These are phyloP conservation scores for Hemichromis elongatus DNA, from an alignment of 2,113 vertebrate genomes.

Conservation along the genomic window DNA sequence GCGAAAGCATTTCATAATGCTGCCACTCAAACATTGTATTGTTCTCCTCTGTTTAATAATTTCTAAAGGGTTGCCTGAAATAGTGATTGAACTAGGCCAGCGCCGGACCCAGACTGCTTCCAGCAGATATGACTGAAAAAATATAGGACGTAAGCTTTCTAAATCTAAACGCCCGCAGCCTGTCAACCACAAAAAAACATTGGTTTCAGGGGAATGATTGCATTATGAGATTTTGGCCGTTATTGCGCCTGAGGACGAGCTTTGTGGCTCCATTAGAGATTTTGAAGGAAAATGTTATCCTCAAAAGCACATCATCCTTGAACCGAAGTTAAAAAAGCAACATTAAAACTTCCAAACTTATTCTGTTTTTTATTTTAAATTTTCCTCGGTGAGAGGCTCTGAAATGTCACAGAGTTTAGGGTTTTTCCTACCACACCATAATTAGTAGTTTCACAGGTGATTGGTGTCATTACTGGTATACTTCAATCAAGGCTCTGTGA, in stretches of 20 bases:
- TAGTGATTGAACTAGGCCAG: slow-evolving; percentile 58
- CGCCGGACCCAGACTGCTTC: slow-evolving; percentile 36
- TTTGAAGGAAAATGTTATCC: slow-evolving; percentile 22
- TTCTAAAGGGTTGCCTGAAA: slow-evolving; percentile 49
- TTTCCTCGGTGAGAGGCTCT: not conserved
- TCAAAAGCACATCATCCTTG: not conserved
- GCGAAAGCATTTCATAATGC: slow-evolving; percentile 38
- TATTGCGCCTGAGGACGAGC: not conserved
- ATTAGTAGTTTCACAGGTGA: not conserved
- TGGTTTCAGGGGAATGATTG: slow-evolving; percentile 44
- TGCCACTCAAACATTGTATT: slow-evolving; percentile 30
- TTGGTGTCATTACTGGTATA: not conserved
- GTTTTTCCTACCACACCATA: not conserved
- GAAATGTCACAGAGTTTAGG: not conserved
- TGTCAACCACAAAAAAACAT: slow-evolving; percentile 37
- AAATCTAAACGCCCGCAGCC: slow-evolving; percentile 34
- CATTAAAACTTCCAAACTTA: not conserved
- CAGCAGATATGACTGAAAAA: slow-evolving; percentile 43
- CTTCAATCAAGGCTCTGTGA: not conserved
- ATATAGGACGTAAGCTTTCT: slow-evolving; percentile 40
- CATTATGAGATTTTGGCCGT: slow-evolving; percentile 32
- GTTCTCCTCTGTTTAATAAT: slow-evolving; percentile 38
- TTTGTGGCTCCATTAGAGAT: slow-evolving; percentile 37
- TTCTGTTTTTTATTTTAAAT: not conserved
- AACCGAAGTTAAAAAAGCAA: not conserved